These are phyloP conservation scores for Antitype chi DNA, from an alignment of 2,888 invertebrate species.

Conservation along the genomic window DNA sequence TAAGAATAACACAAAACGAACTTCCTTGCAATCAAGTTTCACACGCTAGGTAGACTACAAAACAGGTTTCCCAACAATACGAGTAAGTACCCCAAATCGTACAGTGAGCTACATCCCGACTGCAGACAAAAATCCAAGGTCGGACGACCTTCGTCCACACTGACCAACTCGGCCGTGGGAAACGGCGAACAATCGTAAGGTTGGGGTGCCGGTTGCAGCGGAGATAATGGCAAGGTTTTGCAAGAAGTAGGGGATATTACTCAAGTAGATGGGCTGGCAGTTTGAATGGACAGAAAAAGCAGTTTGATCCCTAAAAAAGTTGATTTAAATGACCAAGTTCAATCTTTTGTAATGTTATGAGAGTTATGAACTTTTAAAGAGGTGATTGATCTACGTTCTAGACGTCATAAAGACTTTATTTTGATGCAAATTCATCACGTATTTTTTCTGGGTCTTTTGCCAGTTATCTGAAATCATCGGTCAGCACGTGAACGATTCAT, in stretches of 20 bases:
- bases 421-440: not conserved
- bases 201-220: slow-evolving; percentile 53
- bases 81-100: slow-evolving; percentile 62
- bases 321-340: not conserved
- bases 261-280: not conserved
- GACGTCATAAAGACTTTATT: not conserved
- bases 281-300: not conserved
- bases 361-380: not conserved
- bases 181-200: slow-evolving; percentile 63
- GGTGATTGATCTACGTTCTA: not conserved
- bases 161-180: slow-evolving; percentile 69
- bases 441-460: slow-evolving; percentile 17
- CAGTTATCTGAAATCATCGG: slow-evolving; percentile 1
- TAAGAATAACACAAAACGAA: slow-evolving; percentile 35
- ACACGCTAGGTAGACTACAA: slow-evolving; percentile 55
- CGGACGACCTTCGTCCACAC: slow-evolving; percentile 62
- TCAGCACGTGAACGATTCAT: slow-evolving; percentile 34
- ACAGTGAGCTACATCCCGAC: slow-evolving; percentile 62
- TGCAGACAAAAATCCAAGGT: slow-evolving; percentile 70
- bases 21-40: slow-evolving; percentile 50
- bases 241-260: not conserved
- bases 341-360: not conserved
- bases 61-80: slow-evolving; percentile 67
- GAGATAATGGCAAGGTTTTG: not conserved
- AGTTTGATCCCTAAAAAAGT: not conserved